Base-by-base conservation (phyloP, 2,797 vertebrate species). In the Acanthis flammea region DNA sequence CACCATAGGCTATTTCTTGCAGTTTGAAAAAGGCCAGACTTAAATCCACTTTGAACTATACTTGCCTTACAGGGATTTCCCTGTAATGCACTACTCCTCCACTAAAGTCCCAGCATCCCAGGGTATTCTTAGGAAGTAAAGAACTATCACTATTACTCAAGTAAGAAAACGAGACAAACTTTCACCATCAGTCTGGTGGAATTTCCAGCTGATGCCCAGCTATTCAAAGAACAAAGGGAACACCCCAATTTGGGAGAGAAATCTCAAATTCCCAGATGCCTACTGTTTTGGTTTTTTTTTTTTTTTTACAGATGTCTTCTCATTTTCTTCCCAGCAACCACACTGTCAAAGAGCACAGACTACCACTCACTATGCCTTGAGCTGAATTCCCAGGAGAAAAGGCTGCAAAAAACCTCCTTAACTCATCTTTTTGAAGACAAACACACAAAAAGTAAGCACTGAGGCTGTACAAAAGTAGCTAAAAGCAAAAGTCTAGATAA, bases 361-460 rank as follows among this genome's bases (percentile, higher is more conserved):
- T 12, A 54, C 19, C 15, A 72, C 15, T 54, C 58, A 33, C 30
- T 16, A 16, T 13, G 33, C 48, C 48, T 72, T 28, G 19, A 54
- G 57, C 33, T 39, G 28, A 54, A 62, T 41, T 53, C 41, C 48
- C 41, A n/a, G 23, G 41, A 39, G 19, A 39, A 45, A 54, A 45
- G 33, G 28, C 41, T 62, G 41, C 48, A 45, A 45, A 28, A 27
- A 16, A 1, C 7, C 6, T 0, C 1, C 12, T 16, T 5, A 14
- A 30, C 24, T 54, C 24, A 39, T 7, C 7, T 35, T 45, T 55
- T 21, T n/a, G n/a, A 50, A 65, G 27, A 35, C 9, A 51, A 42
- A 54, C 6, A 6, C 28, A 83, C 10, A 53, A 7, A 14, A 58
- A 54, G 23, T 9, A 17, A 75, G 9, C 6, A 72, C 31, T 44